Evolutionary conservation across 1,140 invertebrate species (phyloP).

Genomic region (Monochamus saltuarius): DNA sequence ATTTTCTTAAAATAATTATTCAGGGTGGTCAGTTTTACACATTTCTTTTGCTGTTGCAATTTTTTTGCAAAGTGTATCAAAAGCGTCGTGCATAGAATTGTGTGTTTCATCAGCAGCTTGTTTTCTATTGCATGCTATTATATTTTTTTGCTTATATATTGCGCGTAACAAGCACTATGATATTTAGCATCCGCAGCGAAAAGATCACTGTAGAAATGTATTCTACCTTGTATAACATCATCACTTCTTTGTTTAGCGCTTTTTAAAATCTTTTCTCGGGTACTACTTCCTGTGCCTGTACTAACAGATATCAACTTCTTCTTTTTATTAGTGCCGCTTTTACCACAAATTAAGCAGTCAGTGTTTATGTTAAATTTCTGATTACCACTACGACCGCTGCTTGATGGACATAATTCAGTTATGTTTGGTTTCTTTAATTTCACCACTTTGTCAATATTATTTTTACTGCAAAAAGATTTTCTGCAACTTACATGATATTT

Average conservation of each 20-base stretch:
- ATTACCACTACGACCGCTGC: neutral
- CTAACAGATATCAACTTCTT: neutral
- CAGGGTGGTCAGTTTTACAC: neutral
- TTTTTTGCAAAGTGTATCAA: too few species aligned
- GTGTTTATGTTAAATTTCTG: neutral
- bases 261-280: neutral
- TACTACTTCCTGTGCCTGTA: neutral
- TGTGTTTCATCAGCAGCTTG: too few species aligned
- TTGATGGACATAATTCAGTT: neutral
- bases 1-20: neutral
- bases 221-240: neutral
- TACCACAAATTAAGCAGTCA: neutral
- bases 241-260: neutral
- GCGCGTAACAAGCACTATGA: neutral
- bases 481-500: neutral
- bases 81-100: too few species aligned
- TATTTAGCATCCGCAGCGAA: constrained; percentile 1
- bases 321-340: neutral
- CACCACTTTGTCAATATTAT: neutral
- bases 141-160: neutral
- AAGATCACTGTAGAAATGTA: neutral
- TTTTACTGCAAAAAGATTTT: neutral
- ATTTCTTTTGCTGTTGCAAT: too few species aligned
- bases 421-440: neutral
- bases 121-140: too few species aligned